phyloP scores from a whole-genome alignment of 2,797 vertebrate genomes.

The Gallinago nigripennis region DNA sequence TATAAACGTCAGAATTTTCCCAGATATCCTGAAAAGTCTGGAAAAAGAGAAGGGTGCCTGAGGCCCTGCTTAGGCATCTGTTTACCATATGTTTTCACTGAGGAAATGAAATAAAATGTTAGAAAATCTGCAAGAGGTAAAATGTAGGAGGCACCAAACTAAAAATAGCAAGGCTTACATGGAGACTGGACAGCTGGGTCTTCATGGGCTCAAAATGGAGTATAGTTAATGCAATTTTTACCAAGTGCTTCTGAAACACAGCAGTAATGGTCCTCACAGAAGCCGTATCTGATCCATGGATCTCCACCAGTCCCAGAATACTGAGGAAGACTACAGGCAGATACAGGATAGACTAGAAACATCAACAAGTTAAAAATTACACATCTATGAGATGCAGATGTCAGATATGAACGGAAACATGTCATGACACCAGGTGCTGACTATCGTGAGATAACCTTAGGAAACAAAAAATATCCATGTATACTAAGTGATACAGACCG shows the following conservation, averaged over 20 bases:
- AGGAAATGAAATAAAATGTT: slow-evolving; percentile 49
- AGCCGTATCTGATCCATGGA: not conserved
- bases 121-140: slow-evolving; percentile 53
- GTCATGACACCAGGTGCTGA: accelerated
- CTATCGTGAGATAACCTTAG: not conserved
- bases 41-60: slow-evolving; percentile 22
- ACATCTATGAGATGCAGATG: accelerated
- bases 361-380: not conserved
- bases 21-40: slow-evolving; percentile 21
- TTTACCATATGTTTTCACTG: slow-evolving; percentile 56
- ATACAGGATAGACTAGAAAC: not conserved
- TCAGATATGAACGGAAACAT: not conserved
- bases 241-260: not conserved
- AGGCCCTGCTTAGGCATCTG: slow-evolving; percentile 43
- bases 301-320: not conserved
- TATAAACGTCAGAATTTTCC: slow-evolving; percentile 37
- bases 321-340: not conserved
- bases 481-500: not conserved
- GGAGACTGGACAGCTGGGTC: slow-evolving; percentile 16
- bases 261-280: not conserved
- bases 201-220: not conserved
- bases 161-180: slow-evolving; percentile 1
- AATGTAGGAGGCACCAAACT: slow-evolving; percentile 32
- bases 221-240: not conserved
- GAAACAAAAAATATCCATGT: not conserved